Conservation (phyloP, 1,140 invertebrate genomes). For the Cydia strobilella region DNA sequence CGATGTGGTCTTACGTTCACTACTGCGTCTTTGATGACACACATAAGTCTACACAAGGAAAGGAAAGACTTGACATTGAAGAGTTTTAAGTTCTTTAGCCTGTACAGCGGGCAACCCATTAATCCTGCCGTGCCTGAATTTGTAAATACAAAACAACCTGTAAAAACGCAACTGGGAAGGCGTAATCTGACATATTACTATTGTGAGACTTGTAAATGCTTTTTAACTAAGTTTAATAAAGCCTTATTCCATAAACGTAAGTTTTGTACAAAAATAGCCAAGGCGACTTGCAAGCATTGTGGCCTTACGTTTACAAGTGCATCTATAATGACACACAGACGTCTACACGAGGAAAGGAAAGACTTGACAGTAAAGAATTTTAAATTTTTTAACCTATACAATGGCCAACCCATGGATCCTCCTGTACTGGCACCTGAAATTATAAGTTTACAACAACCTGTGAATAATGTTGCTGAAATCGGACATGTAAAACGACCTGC, state of each 20-base stretch:
- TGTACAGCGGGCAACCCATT: constrained; percentile 45
- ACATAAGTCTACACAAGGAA: constrained; percentile 46
- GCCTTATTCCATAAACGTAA: constrained; percentile 43
- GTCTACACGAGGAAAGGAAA: constrained; percentile 44
- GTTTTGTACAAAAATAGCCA: constrained; percentile 43
- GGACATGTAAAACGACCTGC: neutral
- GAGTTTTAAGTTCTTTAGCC: constrained; percentile 56
- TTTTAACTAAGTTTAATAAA: constrained; percentile 40
- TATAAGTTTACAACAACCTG: neutral
- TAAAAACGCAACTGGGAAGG: neutral
- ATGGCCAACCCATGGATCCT: constrained; percentile 45
- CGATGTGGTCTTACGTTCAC: constrained; percentile 58
- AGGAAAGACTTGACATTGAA: constrained; percentile 47
- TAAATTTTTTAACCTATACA: constrained; percentile 53
- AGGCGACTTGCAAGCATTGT: constrained; percentile 53
- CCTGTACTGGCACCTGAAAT: constrained; percentile 33
- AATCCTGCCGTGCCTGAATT: constrained; percentile 49
- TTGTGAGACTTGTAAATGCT: constrained; percentile 45
- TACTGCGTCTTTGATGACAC: constrained; percentile 39
- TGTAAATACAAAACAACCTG: neutral
- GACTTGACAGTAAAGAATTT: constrained; percentile 51
- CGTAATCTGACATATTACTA: neutral
- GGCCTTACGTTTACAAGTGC: constrained; percentile 51
- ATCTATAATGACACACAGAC: constrained; percentile 45
- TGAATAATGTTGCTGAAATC: neutral